phyloP scores from a whole-genome alignment of 30 jellyfish, hydroid and myxozoan species.

The Catostylus mosaicus region DNA sequence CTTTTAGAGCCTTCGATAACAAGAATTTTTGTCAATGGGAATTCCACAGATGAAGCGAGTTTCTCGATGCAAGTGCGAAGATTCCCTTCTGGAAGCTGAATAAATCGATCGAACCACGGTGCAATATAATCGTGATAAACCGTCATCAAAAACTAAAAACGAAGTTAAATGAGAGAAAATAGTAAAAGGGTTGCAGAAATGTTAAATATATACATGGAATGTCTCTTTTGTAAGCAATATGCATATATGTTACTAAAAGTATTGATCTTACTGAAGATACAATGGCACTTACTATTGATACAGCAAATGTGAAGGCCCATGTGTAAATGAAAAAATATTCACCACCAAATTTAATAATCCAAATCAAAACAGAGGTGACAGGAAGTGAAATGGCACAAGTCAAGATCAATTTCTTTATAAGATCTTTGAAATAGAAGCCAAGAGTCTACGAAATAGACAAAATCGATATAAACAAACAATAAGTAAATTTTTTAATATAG shows the following conservation, averaged over 20 bases:
- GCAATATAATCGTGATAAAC: slow-evolving; percentile 98
- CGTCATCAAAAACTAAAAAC: slow-evolving; percentile 85
- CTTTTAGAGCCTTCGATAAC: slow-evolving; percentile 98
- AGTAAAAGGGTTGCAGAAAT: neutral
- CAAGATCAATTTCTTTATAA: slow-evolving; percentile 81
- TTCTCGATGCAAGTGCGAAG: slow-evolving; percentile 80
- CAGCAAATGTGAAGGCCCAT: slow-evolving; percentile 78
- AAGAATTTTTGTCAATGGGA: slow-evolving; percentile 90
- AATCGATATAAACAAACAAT: neutral
- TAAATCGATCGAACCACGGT: slow-evolving; percentile 94
- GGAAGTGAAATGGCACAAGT: slow-evolving; percentile 73
- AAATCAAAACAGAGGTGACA: slow-evolving; percentile 73
- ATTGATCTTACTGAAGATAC: neutral
- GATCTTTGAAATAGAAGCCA: slow-evolving; percentile 92
- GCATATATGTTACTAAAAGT: too few relatives aligned
- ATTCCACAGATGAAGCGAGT: slow-evolving; percentile 80
- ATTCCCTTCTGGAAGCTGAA: slow-evolving; percentile 90
- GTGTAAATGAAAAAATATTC: slow-evolving; percentile 84
- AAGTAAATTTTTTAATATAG: too few relatives aligned
- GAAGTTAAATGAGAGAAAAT: neutral
- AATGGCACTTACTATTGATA: slow-evolving; percentile 73
- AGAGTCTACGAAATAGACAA: slow-evolving; percentile 63
- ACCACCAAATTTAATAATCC: slow-evolving; percentile 94
- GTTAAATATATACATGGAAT: too few relatives aligned
- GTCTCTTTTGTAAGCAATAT: too few relatives aligned